Evolutionary conservation across 1,140 invertebrate species (phyloP), one percentile per base, ranked within the genome.

Genomic region (Caerostris extrusa): DNA sequence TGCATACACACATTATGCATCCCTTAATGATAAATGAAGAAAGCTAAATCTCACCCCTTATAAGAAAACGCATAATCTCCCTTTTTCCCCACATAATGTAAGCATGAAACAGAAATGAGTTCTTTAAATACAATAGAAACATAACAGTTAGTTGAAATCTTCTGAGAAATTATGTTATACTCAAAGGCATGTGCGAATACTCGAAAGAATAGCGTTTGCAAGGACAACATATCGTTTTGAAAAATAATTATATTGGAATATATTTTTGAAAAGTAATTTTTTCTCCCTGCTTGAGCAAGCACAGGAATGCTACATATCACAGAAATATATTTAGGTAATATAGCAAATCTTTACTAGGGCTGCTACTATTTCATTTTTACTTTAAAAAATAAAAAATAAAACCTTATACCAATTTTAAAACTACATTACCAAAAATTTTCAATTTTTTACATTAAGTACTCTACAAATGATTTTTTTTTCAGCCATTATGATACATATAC

Each of bases 291-390:
- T 89, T 88, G 85, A 82, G 19, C 34, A 89, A 71, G 92, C 92
- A 93, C 92, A 93, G 92, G 92, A 93, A 93, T 93, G 67, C 64
- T 88, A 93, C 92, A 93, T 93, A 93, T 93, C 92, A 93, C 87
- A 86, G 61, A 88, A 91, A 77, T 91, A 91, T 91, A 91, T 91
- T 60, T 82, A 55, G 60, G 69, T 82, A 77, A 91, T 60, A 17
- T 57, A 56, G n/a, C 53, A 61, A 91, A 60, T n/a, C 17, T 19
- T 55, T 58, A 71, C 91, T 50, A 60, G 83, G 91, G 83, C 82
- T 93, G 53, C 55, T 8, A 10, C 8, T 56, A 34, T 82, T 55
- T 82, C 50, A 5, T 56, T 53, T 82, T 17, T 56, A 82, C 55
- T 57, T 55, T 56, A 10, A 82, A 12, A 34, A 34, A 34, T 56